Conservation (phyloP, 2,797 vertebrate species). For the Onychomys leucogaster region DNA sequence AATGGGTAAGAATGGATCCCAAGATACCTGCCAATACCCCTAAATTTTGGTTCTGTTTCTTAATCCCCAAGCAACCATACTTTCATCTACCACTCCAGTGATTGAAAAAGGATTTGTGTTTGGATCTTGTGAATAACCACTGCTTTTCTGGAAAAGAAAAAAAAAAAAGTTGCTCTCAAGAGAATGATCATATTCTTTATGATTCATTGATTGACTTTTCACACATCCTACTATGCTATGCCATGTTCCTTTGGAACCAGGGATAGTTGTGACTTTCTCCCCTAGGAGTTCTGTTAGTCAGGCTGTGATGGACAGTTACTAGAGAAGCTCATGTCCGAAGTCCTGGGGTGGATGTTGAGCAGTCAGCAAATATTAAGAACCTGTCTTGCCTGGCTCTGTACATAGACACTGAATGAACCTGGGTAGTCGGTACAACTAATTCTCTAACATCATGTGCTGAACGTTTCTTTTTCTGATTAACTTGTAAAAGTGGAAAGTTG, state of each 20-base stretch:
- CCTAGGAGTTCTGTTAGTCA: background rate
- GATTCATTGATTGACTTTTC: background rate
- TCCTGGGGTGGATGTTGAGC: no score
- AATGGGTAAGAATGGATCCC: background rate
- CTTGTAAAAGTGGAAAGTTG: background rate
- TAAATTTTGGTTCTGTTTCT: background rate
- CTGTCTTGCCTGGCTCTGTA: background rate
- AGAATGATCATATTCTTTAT: background rate
- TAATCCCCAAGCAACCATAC: background rate
- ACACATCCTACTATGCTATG: background rate
- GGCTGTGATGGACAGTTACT: background rate
- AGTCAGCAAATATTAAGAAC: background rate
- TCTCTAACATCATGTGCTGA: background rate
- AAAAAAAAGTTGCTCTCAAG: background rate
- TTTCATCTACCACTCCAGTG: background rate
- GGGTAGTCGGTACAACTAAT: background rate
- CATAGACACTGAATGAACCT: no score
- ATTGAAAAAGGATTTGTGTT: constrained; percentile 2
- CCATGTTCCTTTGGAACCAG: background rate
- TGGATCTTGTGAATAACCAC: background rate
- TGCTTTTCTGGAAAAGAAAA: background rate
- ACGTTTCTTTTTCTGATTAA: background rate
- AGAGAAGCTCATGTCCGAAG: rapidly evolving
- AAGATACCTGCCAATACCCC: no score
- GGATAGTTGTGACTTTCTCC: background rate